Base-by-base conservation (phyloP, 2,113 vertebrate species). In the Sander lucioperca region DNA sequence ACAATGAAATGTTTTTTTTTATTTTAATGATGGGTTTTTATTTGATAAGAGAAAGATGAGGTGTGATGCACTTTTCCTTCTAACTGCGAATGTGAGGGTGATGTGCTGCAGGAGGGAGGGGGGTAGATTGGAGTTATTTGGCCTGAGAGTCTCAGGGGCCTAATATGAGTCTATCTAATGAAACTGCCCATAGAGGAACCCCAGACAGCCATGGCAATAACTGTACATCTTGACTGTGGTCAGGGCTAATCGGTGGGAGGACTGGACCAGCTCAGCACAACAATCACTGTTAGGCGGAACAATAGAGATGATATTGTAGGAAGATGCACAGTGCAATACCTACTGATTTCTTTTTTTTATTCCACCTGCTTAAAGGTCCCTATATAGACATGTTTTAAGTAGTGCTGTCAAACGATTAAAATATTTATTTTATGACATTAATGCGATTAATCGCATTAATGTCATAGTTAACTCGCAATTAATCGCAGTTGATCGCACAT, bases 111-210 rank as follows among this genome's bases (percentile, higher is more conserved):
- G 27, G 10, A 16, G 23, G 19, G 0, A 47, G 1, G 25, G 23
- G 10, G 23, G 0, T 9, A 43, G 39, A 43, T 39, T 39, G 62
- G 30, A 18, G 64, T 70, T 65, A 74, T 81, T 72, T 83, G 68
- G 61, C 56, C 74, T 51, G 36, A 65, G 82, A 84, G 84, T 96
- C 94, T 93, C 93, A 84, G 75, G 90, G 94, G 94, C 80, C 90
- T 95, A 79, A 95, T 94, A 90, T 93, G 91, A 84, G 90, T 92
- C 82, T 43, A 89, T 89, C 91, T 94, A 95, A 95, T 93, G 90
- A 94, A 93, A 93, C 83, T 93, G 88, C 93, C 86, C 90, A 94
- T 84, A 67, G 94, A 96, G 90, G 91, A 93, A 91, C 47, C 88
- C 69, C 83, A 91, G 85, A 82, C 91, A 92, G 89, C 81, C 64